Evolutionary conservation across 2,113 vertebrate genomes (phyloP).

Genomic region (Mastomys natalensis): DNA sequence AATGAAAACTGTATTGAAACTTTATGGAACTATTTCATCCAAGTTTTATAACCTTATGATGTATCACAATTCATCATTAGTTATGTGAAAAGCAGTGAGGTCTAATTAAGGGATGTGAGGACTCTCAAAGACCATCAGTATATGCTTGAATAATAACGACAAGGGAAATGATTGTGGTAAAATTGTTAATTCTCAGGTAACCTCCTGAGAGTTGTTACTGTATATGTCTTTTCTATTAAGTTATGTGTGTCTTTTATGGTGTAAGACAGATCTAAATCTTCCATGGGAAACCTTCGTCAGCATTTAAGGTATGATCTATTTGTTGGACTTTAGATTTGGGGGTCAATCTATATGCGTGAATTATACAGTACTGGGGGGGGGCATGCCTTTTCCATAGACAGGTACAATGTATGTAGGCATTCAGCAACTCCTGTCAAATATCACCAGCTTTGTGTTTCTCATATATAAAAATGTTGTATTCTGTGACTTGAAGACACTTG

Average conservation of each 20-base stretch:
- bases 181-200: background rate
- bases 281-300: background rate
- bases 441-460: conserved; percentile 43
- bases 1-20: background rate
- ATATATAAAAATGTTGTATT: conserved; percentile 35
- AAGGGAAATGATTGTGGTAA: background rate
- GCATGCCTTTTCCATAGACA: background rate
- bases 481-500: conserved; percentile 53
- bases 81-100: conserved; percentile 21
- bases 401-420: background rate
- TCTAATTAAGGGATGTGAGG: background rate
- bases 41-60: background rate
- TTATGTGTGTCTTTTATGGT: background rate
- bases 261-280: conserved; percentile 10
- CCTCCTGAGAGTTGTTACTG: background rate
- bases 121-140: background rate
- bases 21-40: conserved; percentile 9
- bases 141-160: background rate
- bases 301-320: conserved; percentile 20
- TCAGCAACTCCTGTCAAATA: conserved; percentile 47
- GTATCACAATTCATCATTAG: conserved; percentile 5
- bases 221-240: background rate
- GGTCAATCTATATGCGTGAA: background rate
- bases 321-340: conserved; percentile 57
- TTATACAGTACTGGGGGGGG: conserved; percentile 24